Base-by-base conservation (phyloP, 2,888 invertebrate species). In the Orthosia cruda region DNA sequence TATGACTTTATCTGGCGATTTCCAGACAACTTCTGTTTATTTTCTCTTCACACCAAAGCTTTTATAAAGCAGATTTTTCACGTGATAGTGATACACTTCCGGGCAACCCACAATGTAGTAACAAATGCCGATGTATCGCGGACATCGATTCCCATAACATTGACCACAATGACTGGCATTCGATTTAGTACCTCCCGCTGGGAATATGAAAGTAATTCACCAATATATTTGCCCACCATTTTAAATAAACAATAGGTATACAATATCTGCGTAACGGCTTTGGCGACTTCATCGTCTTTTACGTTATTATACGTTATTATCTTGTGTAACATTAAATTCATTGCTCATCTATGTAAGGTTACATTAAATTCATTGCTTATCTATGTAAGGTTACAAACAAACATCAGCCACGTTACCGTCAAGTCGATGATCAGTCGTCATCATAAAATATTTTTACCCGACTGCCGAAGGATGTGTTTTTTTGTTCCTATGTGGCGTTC, bases 141-240 rank as follows among this genome's bases (percentile, higher is more conserved):
- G 65, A 76, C 80, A 63, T 76, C 71, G 72, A 74, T 84, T 63
- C 70, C 74, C 67, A 84, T n/a, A 73, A 73, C 50, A 68, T 54
- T 55, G 78, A 77, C 81, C 84, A 71, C 83, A 82, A 74, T 79
- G 79, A 74, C 74, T 82, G 81, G 61, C 83, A 71, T 79, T 82
- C 83, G 79, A 82, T 82, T 79, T 78, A 40, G 74, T 66, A 52
- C 57, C 58, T 71, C 68, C 79, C 83, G 49, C 66, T 66, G 58
- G 82, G 79, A 74, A 82, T 74, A 66, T 82, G 65, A 73, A 66
- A 71, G 69, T 72, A 70, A 75, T 70, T 75, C 20, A 57, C 32
- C 45, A 68, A 73, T 58, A 50, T 69, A 66, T 66, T 75, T 58
- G 63, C 20, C 20, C 45, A 69, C 40, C 64, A 55, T 77, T 77